These are phyloP conservation scores for Acanthurus leucopareius DNA, from an alignment of 2,797 vertebrate genomes.

Conservation along the genomic window DNA sequence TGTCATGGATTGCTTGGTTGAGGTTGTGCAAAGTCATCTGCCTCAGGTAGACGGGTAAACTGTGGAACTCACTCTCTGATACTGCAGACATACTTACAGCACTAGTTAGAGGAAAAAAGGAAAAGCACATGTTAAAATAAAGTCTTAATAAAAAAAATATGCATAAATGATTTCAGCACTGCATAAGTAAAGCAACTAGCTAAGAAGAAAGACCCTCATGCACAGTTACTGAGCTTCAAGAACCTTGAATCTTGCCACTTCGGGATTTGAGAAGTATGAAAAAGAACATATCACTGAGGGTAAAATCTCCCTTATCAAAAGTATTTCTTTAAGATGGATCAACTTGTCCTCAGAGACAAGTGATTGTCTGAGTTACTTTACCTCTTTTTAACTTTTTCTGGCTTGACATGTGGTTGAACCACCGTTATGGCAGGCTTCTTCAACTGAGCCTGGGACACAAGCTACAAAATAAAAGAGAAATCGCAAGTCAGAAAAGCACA, in stretches of 20 bases:
- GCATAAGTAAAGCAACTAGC: background rate
- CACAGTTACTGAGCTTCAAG: too few relatives aligned
- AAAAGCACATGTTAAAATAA: background rate
- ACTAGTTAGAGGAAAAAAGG: slow-evolving; percentile 13
- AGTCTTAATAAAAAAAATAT: background rate
- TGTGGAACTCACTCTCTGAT: slow-evolving; percentile 77
- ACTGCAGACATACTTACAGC: slow-evolving; percentile 62
- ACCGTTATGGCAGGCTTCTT: slow-evolving; percentile 47
- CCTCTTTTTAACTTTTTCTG: slow-evolving; percentile 84
- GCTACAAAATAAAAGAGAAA: slow-evolving; percentile 64
- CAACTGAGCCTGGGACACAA: slow-evolving; percentile 74
- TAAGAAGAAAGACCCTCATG: background rate
- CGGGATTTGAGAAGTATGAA: background rate
- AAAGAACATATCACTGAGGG: background rate
- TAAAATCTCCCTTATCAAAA: background rate
- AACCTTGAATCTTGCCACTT: background rate
- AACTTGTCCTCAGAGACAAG: fast-evolving
- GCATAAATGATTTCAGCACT: background rate
- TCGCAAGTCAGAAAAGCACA: background rate
- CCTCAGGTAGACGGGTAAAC: slow-evolving; percentile 79
- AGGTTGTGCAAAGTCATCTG: slow-evolving; percentile 78
- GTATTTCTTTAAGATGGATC: background rate
- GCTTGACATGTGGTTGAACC: slow-evolving; percentile 20
- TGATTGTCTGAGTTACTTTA: slow-evolving; percentile 44
- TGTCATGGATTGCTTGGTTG: slow-evolving; percentile 79